Percentiles rank a stretch among this genome's conserved stretches.
These are phyloP conservation scores for Acleris laterana DNA, from an alignment of 2,888 invertebrate species.

Conservation along the genomic window DNA sequence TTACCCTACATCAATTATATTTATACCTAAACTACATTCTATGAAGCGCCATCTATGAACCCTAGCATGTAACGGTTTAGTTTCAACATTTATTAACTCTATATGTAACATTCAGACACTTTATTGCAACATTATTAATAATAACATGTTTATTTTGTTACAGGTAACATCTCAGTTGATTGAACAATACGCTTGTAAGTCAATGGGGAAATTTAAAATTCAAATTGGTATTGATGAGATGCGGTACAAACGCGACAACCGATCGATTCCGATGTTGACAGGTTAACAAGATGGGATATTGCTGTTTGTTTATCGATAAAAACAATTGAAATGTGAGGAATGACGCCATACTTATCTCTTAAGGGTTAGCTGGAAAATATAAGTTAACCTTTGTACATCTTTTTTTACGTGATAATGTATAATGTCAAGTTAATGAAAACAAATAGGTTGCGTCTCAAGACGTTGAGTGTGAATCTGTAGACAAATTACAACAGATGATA, in stretches of 20 bases:
- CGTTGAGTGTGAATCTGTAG: no score
- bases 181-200: conserved; percentile 25
- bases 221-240: conserved; percentile 23
- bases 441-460: no score
- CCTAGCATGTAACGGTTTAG: no score
- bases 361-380: no score
- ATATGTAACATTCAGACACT: neutral
- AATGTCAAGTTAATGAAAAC: no score
- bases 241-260: conserved; percentile 7
- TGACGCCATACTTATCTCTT: no score
- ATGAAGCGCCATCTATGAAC: no score
- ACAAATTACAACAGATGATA: no score
- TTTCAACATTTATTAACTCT: no score
- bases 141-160: conserved; percentile 30
- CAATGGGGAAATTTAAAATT: conserved; percentile 27
- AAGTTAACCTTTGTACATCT: no score
- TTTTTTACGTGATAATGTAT: no score
- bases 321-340: no score
- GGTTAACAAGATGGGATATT: conserved; percentile 6
- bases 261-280: conserved; percentile 7
- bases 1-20: neutral
- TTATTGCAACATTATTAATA: conserved; percentile 29
- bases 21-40: neutral
- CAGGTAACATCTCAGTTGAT: conserved; percentile 28
- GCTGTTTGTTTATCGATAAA: neutral